Evolutionary conservation across 2,797 vertebrate genomes (phyloP).

Genomic region (Lagodon rhomboides): DNA sequence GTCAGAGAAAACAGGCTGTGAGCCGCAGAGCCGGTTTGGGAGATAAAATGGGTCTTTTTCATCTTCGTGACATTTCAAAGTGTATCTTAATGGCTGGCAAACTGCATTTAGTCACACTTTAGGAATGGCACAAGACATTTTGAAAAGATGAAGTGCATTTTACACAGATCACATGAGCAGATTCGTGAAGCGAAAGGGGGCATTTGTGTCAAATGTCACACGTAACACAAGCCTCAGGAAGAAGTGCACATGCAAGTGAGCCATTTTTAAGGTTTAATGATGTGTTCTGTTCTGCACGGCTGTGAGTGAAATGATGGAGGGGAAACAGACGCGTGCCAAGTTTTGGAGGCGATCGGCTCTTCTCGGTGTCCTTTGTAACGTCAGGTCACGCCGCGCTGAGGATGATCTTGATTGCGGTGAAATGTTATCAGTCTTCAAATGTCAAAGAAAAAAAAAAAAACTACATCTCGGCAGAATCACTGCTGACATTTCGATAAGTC

Average conservation of each 20-base stretch:
- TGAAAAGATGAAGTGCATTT: not conserved
- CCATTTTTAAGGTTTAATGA: not conserved
- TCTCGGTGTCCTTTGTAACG: conserved; percentile 42
- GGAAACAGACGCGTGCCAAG: conserved; percentile 18
- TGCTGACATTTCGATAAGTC: conserved; percentile 69
- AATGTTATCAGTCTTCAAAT: conserved; percentile 66
- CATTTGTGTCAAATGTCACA: not conserved
- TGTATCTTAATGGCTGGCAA: not conserved
- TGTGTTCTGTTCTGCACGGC: not conserved
- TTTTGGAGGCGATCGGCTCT: conserved; percentile 48
- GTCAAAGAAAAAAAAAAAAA: conserved; percentile 66
- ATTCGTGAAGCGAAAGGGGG: not conserved
- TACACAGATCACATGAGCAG: not conserved
- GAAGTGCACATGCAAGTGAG: not conserved
- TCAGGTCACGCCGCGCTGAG: conserved; percentile 46
- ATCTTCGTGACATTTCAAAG: not conserved
- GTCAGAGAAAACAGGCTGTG: conserved; percentile 46
- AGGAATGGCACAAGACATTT: not conserved
- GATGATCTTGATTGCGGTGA: conserved; percentile 40
- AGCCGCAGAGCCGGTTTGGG: conserved; percentile 31
- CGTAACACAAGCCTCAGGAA: not conserved
- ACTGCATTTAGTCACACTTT: not conserved
- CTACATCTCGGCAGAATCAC: conserved; percentile 60
- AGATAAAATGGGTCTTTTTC: conserved; percentile 19
- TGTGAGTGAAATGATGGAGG: conserved; percentile 26